Evolutionary conservation across 2,797 vertebrate species (phyloP).

Genomic region (Toxotes lorentzi): DNA sequence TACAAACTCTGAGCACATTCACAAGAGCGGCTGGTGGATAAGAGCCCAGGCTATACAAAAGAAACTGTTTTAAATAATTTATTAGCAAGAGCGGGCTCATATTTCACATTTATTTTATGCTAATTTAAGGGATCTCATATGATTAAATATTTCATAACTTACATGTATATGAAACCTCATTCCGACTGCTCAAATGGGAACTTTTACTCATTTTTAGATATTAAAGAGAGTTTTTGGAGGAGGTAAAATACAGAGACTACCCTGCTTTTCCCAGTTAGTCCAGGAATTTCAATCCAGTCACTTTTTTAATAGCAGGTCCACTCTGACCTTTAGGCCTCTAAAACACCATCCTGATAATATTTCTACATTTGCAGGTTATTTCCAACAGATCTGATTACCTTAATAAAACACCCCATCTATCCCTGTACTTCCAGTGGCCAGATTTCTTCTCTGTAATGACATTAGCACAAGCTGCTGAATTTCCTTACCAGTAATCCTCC

Average conservation of each 20-base stretch:
- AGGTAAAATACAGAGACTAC: neutral
- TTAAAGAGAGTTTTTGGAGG: neutral
- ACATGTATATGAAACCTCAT: neutral
- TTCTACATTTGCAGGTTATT: neutral
- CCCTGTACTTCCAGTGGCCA: neutral
- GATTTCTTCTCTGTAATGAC: constrained; percentile 40
- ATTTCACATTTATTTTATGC: neutral
- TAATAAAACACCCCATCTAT: neutral
- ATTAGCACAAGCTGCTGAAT: constrained; percentile 53
- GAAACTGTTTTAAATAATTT: neutral
- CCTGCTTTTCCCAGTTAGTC: neutral
- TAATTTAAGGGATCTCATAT: neutral
- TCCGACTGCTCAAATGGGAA: neutral
- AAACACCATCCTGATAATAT: neutral
- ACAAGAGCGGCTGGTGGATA: neutral
- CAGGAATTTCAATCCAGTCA: neutral
- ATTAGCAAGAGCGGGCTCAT: neutral
- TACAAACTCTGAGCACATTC: neutral
- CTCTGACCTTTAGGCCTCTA: neutral
- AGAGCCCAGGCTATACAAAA: neutral
- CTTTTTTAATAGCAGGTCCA: neutral
- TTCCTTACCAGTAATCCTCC: constrained; percentile 38
- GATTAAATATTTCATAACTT: neutral
- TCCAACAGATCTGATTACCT: neutral
- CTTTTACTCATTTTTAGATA: neutral